Evolutionary conservation across 92 coral and sea anemone genomes (phyloP), one percentile per base, ranked within the genome.

Genomic region (Phenganax marumi): DNA sequence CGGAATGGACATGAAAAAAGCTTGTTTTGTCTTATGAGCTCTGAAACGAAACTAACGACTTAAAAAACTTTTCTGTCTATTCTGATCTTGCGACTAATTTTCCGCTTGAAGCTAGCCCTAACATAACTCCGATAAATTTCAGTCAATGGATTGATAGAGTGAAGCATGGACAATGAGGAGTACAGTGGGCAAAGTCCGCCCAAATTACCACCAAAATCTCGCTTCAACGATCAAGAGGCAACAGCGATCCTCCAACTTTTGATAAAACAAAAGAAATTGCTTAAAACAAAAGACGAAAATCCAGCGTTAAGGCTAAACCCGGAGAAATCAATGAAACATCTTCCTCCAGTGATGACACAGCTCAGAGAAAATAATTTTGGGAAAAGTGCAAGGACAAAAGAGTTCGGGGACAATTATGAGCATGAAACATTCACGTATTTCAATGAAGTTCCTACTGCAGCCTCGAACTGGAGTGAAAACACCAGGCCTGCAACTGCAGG

Each of bases 211-310:
- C 99, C 99, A 18, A 75, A 94, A 22, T 93, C 97, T 52, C 91
- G 93, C 75, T 96, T 96, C 46, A 96, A 96, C 89, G 99, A 96
- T 70, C 92, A 96, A 62, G 99, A 96, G 85, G 88, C 99, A 5
- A 96, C 99, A 19, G 99, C 95, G 43, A 93, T 96, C 22, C 75
- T 96, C 43, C 76, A 97, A 79, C 79, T 96, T 51, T 91, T 96
- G 17, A 81, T 92, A 25, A 94, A 96, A 65, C 99, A 96, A 60
- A 92, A 96, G 86, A 87, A 87, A 39, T 82, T 96, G 0, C 87
- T 95, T 24, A 90, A 91, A 75, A 87, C 89, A 60, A 90, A 94
- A 13, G 85, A 84, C 56, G 88, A 81, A 14, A 96, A 93, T 60
- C 99, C 99, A 68, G 88, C 93, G 4, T 70, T 96, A 18, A 96